Percentiles rank a stretch among this genome's conserved stretches.
These are phyloP conservation scores for Eucriotettix oculatus DNA, from an alignment of 2,888 invertebrate genomes.

Conservation along the genomic window DNA sequence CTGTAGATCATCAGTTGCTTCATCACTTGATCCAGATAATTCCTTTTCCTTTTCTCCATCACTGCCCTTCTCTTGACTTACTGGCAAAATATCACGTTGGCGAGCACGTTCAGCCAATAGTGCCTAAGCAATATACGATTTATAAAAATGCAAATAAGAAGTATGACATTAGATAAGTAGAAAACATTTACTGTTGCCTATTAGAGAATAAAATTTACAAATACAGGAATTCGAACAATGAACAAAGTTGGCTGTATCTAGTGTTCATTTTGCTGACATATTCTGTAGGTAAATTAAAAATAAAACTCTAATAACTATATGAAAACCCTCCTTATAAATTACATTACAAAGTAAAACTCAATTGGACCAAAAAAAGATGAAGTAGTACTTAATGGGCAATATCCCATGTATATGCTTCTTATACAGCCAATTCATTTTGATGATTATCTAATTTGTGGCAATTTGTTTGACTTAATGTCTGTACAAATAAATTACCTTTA, in stretches of 20 bases:
- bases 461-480: background rate
- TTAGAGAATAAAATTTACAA: too few relatives aligned
- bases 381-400: too few relatives aligned
- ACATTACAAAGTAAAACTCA: constrained; percentile 2
- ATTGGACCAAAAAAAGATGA: too few relatives aligned
- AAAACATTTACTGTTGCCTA: too few relatives aligned
- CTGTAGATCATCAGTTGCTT: background rate
- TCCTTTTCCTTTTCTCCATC: background rate
- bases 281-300: background rate
- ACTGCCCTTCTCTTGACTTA: background rate
- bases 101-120: background rate
- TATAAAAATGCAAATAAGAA: too few relatives aligned
- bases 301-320: background rate
- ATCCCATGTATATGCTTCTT: too few relatives aligned
- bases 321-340: background rate
- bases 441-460: background rate
- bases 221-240: too few relatives aligned
- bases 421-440: too few relatives aligned
- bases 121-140: background rate
- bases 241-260: too few relatives aligned
- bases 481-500: constrained; percentile 24
- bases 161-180: too few relatives aligned
- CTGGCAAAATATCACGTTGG: background rate
- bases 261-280: too few relatives aligned
- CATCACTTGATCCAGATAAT: background rate